These are phyloP conservation scores for Caenorhabditis japonica DNA, from an alignment of 2,888 invertebrate species.

Conservation along the genomic window DNA sequence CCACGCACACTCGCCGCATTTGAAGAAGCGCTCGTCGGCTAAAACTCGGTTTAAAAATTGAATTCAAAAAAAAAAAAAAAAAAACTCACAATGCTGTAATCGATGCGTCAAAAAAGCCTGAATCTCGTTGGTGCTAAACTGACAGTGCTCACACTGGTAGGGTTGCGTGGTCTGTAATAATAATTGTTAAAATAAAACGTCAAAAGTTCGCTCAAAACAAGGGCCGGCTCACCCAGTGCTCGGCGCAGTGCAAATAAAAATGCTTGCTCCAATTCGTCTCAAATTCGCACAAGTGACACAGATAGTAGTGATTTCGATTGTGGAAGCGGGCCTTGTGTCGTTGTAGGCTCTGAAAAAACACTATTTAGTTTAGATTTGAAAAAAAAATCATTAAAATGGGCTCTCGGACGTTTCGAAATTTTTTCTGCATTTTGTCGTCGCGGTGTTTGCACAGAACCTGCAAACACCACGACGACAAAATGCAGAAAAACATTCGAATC, in stretches of 20 bases:
- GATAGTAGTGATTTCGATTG: conserved; percentile 81
- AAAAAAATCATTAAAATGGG: conserved; percentile 2
- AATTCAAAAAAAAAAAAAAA: not conserved
- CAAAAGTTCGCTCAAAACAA: not conserved
- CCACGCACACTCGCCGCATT: conserved; percentile 76
- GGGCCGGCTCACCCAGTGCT: conserved; percentile 72
- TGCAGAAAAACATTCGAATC: not conserved
- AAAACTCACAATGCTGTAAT: conserved; percentile 79
- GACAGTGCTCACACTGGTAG: conserved; percentile 82
- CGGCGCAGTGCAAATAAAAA: conserved; percentile 82
- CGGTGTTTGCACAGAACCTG: no score
- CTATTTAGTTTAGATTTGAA: not conserved
- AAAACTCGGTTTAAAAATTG: no score
- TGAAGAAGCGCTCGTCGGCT: conserved; percentile 79
- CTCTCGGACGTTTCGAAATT: no score
- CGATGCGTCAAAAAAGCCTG: conserved; percentile 82
- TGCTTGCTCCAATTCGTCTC: conserved; percentile 82
- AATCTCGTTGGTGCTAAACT: conserved; percentile 79
- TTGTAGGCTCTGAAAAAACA: conserved; percentile 52
- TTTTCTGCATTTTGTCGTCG: no score
- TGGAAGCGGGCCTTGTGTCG: conserved; percentile 81
- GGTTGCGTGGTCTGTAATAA: conserved; percentile 80
- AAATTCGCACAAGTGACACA: conserved; percentile 82
- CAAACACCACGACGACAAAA: no score
- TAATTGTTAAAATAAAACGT: conserved; percentile 1